Evolutionary conservation across 1,140 invertebrate genomes (phyloP).

Genomic region (Centruroides vittatus): DNA sequence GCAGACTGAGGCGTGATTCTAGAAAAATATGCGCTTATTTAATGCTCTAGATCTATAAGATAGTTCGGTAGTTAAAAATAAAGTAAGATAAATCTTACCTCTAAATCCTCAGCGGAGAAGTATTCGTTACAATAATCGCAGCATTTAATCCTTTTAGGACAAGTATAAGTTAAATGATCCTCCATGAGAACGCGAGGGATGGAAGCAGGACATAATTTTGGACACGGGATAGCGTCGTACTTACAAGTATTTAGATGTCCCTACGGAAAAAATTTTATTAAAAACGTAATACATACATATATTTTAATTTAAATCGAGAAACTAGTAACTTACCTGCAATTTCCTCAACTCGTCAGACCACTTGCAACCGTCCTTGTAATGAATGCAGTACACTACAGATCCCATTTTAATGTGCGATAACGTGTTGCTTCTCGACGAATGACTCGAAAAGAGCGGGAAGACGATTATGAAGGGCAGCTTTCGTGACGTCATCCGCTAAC

Average conservation of each 20-base stretch:
- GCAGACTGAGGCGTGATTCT: too few species aligned
- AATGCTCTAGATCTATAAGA: too few species aligned
- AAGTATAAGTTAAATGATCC: constrained; percentile 79
- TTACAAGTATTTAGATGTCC: constrained; percentile 81
- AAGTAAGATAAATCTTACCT: constrained; percentile 35
- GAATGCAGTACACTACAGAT: constrained; percentile 79
- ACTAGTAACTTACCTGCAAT: constrained; percentile 50
- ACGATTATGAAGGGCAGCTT: too few species aligned
- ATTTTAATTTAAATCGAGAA: too few species aligned
- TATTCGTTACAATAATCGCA: constrained; percentile 80
- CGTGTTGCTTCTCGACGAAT: too few species aligned
- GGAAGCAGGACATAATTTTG: constrained; percentile 73
- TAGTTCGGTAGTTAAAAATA: too few species aligned
- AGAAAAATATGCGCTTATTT: too few species aligned
- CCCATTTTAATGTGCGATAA: constrained; percentile 81
- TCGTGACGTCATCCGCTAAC: too few species aligned
- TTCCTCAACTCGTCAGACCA: constrained; percentile 83
- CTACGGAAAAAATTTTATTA: constrained; percentile 30
- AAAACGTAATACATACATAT: too few species aligned
- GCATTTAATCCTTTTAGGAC: constrained; percentile 58
- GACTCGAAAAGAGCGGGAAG: too few species aligned
- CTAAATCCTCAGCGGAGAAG: constrained; percentile 64
- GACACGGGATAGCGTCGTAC: constrained; percentile 73
- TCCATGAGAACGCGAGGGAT: constrained; percentile 78
- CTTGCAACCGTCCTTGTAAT: constrained; percentile 84